Evolutionary conservation across 2,888 invertebrate species (phyloP).

Genomic region (Troilus luridus): DNA sequence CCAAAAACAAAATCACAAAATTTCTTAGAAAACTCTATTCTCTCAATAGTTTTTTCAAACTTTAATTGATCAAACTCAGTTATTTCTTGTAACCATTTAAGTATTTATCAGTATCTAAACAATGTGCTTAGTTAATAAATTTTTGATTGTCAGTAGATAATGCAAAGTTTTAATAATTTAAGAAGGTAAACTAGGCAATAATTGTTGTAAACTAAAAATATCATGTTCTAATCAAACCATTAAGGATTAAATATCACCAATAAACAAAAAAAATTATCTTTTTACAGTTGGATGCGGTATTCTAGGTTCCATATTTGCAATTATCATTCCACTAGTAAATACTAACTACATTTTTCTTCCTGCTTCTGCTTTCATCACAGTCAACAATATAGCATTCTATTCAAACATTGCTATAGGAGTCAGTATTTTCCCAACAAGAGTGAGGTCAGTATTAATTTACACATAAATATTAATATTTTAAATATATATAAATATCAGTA

Average conservation of each 20-base stretch:
- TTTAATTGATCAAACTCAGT: no score
- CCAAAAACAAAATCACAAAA: no score
- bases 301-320: constrained; percentile 19
- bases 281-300: constrained; percentile 54
- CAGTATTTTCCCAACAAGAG: constrained; percentile 77
- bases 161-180: no score
- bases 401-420: constrained; percentile 76
- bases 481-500: no score
- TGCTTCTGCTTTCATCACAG: constrained; percentile 60
- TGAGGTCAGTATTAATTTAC: constrained; percentile 71
- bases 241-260: not conserved
- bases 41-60: no score
- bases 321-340: constrained; percentile 59
- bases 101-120: no score
- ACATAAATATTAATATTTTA: not conserved
- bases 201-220: no score
- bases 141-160: no score
- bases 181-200: no score
- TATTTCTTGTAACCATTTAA: no score
- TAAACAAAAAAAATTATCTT: not conserved
- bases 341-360: constrained; percentile 60
- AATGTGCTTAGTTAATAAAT: no score
- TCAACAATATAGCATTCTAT: constrained; percentile 70
- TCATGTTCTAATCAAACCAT: not conserved
- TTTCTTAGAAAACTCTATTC: no score